Evolutionary conservation across 2,888 invertebrate species (phyloP), one percentile per base, ranked within the genome.

Genomic region (Drosophila algonquin): DNA sequence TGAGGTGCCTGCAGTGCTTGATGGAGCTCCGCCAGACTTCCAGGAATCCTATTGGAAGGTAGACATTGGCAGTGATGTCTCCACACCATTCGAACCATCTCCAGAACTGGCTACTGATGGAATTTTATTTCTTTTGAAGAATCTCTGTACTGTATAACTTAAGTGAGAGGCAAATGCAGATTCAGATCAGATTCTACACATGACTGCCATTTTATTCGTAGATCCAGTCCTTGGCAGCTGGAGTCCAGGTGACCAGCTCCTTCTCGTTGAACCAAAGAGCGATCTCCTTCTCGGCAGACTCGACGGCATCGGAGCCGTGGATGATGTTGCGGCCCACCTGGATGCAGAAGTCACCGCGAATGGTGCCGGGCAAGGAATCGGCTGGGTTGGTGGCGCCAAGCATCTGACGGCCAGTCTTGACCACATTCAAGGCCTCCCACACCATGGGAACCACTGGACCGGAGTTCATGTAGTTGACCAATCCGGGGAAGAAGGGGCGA

Each of bases 361-460:
- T 98, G 71, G 99, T 99, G 76, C 99, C 99, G 68, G 99, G 99
- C 74, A 94, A 94, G 16, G 98, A 98, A 89, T 98, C 97, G 68
- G 97, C 96, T 27, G 99, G 99, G 93, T 99, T 97, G 75, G 99
- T 99, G 76, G 98, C 99, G 79, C 99, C 99, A 84, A 99, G 94
- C 95, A 99, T 97, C 85, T 95, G 95, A 88, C 99, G 96, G 46
- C 98, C 99, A 86, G 98, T 98, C 93, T 97, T 98, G 7, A 99
- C 99, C 55, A 95, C 97, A 91, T 97, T 96, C 61, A 97, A 94
- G 80, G 99, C 99, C 95, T 99, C 98, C 98, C 98, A 99, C 18
- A 98, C 97, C 97, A 97, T 97, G 54, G 97, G 97, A 59, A 97
- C 97, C 75, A 97, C 97, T 62, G 97, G 98, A 92, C 99, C 99